Evolutionary conservation across 2,797 vertebrate species (phyloP), one percentile per base, ranked within the genome.

Genomic region (Sebastes hubbsi): DNA sequence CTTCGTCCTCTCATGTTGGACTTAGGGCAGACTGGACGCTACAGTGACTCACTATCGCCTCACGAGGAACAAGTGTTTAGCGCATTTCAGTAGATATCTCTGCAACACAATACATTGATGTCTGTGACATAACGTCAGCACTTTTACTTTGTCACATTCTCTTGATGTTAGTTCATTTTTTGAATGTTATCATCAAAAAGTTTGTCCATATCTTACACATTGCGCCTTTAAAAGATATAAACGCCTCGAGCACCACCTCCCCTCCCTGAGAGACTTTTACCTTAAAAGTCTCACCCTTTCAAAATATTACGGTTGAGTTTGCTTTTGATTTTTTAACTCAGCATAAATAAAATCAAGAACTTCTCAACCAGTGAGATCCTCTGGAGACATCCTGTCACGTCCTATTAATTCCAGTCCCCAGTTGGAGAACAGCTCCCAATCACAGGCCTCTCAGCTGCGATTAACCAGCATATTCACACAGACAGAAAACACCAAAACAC

Each of bases 281-380:
- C 58, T 71, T 52, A 59, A 66, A 84, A 72, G 34, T 29, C 24
- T 34, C 2, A 55, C 29, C 56, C 62, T 65, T 74, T 80, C 2
- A 77, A 79, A 81, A 80, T 36, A 80, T 60, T 49, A 62, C 13
- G 30, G 34, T 29, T 0, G 18, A 78, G 16, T 62, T 78, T 32
- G 34, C 46, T 59, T 78, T 80, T 73, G 55, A 78, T 61, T 69
- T 52, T 72, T 74, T 60, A 69, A 77, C 81, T 70, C 55, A 60
- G 61, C 49, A 59, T 42, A 63, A 27, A 29, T 61, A 38, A 13
- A 27, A 60, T 81, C 46, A 80, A 82, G 34, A 81, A 62, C 27
- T n/a, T 65, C 52, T 70, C 27, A 60, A 59, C 25, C 32, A 8
- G 25, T 24, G 49, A 32, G 56, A 82, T 67, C 72, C 65, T 67